A percentile compares a stretch with the other conserved stretches of the same genome.
Conservation (phyloP, 2,888 invertebrate genomes). For the Cryptocephalus moraei region DNA sequence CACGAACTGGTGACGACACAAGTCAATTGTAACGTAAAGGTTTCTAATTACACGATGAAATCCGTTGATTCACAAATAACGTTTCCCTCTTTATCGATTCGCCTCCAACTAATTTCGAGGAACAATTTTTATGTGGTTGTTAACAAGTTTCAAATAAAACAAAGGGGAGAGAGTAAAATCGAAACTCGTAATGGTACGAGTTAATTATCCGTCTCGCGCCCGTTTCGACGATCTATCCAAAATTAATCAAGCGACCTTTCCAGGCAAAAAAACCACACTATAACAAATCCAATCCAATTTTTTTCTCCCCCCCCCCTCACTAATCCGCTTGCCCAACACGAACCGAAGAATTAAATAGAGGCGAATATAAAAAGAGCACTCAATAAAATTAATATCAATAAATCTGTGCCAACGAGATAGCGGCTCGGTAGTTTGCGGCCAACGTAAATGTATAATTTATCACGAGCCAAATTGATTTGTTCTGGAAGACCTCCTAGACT, state of each 20-base stretch:
- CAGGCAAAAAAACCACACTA: neutral
- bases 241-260: neutral
- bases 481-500: constrained; percentile 26
- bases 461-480: constrained; percentile 34
- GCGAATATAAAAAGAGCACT: constrained; percentile 10
- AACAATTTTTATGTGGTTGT: neutral
- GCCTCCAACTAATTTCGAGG: neutral
- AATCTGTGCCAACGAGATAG: constrained; percentile 14
- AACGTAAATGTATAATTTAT: constrained; percentile 24
- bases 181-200: too few species aligned
- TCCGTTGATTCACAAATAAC: too few species aligned
- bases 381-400: constrained; percentile 18
- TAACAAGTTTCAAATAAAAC: too few species aligned
- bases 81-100: too few species aligned
- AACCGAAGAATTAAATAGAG: neutral
- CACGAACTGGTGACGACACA: too few species aligned
- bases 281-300: neutral
- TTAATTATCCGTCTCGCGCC: too few species aligned
- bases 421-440: constrained; percentile 7
- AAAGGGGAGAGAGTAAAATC: too few species aligned
- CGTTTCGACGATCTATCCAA: too few species aligned
- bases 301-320: neutral
- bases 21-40: too few species aligned
- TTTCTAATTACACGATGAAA: too few species aligned
- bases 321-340: neutral